Evolutionary conservation across 2,888 invertebrate species (phyloP).

Genomic region (Invenusta paracnida): DNA sequence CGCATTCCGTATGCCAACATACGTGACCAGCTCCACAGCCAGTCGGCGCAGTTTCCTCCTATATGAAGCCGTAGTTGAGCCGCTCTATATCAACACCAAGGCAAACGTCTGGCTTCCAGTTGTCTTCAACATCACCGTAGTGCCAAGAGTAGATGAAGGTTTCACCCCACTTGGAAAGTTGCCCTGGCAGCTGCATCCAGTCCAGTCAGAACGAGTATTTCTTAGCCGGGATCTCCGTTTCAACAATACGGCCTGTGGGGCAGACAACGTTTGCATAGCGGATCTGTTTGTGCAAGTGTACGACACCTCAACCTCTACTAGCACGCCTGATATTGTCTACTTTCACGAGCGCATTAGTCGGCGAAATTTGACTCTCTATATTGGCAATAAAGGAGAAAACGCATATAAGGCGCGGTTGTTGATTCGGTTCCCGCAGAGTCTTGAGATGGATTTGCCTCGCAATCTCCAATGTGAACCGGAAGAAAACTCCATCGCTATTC

Average conservation of each 20-base stretch:
- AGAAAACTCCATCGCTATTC: background rate
- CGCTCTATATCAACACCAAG: conserved; percentile 3
- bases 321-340: conserved; percentile 7
- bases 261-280: conserved; percentile 15
- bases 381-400: conserved; percentile 37
- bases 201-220: background rate
- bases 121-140: conserved; percentile 31
- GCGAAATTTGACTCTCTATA: conserved; percentile 7
- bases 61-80: conserved; percentile 30
- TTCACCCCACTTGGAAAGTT: background rate
- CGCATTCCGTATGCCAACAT: background rate
- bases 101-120: conserved; percentile 37
- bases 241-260: conserved; percentile 33
- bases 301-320: background rate
- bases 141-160: background rate
- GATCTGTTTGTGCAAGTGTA: conserved; percentile 21
- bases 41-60: background rate
- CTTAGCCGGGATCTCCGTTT: conserved; percentile 1
- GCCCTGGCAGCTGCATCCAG: conserved; percentile 33
- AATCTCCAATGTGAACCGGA: background rate
- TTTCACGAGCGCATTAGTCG: conserved; percentile 14
- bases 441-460: background rate
- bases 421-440: background rate
- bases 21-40: background rate
- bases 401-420: conserved; percentile 27